Evolutionary conservation across 2,113 vertebrate species (phyloP).

Genomic region (Corythoichthys haematopterus): DNA sequence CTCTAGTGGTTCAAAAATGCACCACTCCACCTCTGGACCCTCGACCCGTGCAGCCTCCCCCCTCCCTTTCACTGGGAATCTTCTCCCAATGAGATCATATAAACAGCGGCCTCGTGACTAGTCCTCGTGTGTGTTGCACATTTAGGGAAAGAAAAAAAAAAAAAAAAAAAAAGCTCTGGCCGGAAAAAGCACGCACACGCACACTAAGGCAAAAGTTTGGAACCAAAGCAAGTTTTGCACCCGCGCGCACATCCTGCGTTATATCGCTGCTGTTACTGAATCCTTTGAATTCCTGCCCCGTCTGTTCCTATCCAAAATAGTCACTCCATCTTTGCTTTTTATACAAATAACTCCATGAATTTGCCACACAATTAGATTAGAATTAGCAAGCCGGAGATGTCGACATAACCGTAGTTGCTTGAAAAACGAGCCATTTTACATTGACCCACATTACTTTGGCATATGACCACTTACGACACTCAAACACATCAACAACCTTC

Average conservation of each 20-base stretch:
- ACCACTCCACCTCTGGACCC: not conserved
- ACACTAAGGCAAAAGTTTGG: not conserved
- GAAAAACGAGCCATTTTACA: no score
- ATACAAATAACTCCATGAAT: no score
- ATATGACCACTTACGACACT: no score
- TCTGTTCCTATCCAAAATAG: not conserved
- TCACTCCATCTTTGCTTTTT: not conserved
- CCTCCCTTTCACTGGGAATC: conserved; percentile 31
- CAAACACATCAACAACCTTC: no score
- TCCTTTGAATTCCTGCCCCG: not conserved
- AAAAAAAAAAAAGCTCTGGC: not conserved
- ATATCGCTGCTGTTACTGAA: not conserved
- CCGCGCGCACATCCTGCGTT: not conserved
- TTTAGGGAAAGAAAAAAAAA: not conserved
- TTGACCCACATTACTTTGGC: no score
- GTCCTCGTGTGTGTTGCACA: conserved; percentile 6
- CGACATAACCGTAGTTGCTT: no score
- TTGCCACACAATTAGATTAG: not conserved
- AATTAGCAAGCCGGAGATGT: no score
- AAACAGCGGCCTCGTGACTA: conserved; percentile 15
- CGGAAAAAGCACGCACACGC: not conserved
- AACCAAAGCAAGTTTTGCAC: not conserved
- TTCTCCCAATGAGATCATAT: conserved; percentile 18
- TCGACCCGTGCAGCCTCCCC: not conserved
- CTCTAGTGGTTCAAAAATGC: not conserved